Percentiles rank a stretch among this genome's conserved stretches.
Conservation (phyloP, 2,797 vertebrate species). For the Pachyuromys duprasi region DNA sequence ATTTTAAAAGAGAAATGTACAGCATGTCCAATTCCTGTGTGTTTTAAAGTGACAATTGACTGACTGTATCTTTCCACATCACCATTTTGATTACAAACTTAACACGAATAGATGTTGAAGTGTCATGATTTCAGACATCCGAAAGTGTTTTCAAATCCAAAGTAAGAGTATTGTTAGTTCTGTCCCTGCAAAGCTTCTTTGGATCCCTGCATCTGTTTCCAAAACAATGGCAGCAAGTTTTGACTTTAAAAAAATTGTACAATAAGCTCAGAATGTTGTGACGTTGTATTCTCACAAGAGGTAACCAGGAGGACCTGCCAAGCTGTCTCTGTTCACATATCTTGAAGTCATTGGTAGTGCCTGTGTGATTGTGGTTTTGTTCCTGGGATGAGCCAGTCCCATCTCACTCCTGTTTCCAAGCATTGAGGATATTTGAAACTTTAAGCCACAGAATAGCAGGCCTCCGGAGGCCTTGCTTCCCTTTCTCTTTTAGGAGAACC, state of each 20-base stretch:
- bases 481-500: slow-evolving; percentile 50
- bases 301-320: background rate
- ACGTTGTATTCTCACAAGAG: background rate
- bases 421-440: slow-evolving; percentile 68
- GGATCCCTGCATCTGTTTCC: slow-evolving; percentile 64
- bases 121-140: slow-evolving; percentile 28
- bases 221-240: slow-evolving; percentile 71
- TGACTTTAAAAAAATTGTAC: slow-evolving; percentile 64
- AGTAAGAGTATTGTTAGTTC: slow-evolving; percentile 27
- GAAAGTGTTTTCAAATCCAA: slow-evolving; percentile 3
- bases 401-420: slow-evolving; percentile 77
- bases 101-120: background rate
- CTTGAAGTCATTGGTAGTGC: slow-evolving; percentile 71
- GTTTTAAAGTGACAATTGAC: slow-evolving; percentile 50
- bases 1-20: slow-evolving; percentile 75
- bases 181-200: background rate
- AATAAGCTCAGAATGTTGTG: slow-evolving; percentile 42
- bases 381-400: slow-evolving; percentile 36
- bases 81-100: slow-evolving; percentile 61
- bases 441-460: slow-evolving; percentile 19
- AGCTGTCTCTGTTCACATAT: slow-evolving; percentile 60
- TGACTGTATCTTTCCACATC: slow-evolving; percentile 52
- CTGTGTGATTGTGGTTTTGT: slow-evolving; percentile 84
- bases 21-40: slow-evolving; percentile 59
- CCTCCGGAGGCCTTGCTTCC: slow-evolving; percentile 24